Base-by-base conservation (phyloP, 2,888 invertebrate genomes). In the Cephus pulcher region DNA sequence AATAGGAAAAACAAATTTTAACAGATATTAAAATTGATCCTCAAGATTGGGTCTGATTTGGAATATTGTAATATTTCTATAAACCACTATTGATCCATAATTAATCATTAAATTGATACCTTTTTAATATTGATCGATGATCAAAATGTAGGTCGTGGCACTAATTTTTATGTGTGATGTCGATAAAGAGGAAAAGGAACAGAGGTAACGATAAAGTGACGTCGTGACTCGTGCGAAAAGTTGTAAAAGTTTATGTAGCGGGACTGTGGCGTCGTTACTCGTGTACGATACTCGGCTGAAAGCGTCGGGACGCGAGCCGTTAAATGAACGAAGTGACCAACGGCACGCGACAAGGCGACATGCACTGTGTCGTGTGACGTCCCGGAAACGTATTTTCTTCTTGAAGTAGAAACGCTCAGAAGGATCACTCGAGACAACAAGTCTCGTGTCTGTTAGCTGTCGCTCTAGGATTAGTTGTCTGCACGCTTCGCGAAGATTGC, bases 291-390 rank as follows among this genome's bases (percentile, higher is more conserved):
- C 73, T 78, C 73, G 76, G 76, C 70, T 33, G 73, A 35, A 75
- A 70, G 73, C 76, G 76, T 56, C 56, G 56, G 56, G 56, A 56
- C 69, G 76, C 37, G 40, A 34, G 34, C 56, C 74, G 74, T 74
- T 74, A 56, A 32, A 34, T 33, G 75, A 56, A 79, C 75, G 76
- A 80, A 75, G 78, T 77, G 79, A 79, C 79, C 81, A 80, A 80
- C 79, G 77, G 80, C 79, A 81, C 82, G 77, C 76, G 81, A 82
- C 82, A 77, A 77, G 79, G 78, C 78, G 82, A 82, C 82, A 82
- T 80, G 81, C 82, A 82, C 76, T 78, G 81, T 81, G 82, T 82
- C 82, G 81, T 80, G 77, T 79, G 78, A 75, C 76, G 80, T 82
- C 80, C 82, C 80, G 81, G 81, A 81, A 81, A 78, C 56, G 56